Base-by-base conservation (phyloP, 2,113 vertebrate genomes). In the Penelope pileata region DNA sequence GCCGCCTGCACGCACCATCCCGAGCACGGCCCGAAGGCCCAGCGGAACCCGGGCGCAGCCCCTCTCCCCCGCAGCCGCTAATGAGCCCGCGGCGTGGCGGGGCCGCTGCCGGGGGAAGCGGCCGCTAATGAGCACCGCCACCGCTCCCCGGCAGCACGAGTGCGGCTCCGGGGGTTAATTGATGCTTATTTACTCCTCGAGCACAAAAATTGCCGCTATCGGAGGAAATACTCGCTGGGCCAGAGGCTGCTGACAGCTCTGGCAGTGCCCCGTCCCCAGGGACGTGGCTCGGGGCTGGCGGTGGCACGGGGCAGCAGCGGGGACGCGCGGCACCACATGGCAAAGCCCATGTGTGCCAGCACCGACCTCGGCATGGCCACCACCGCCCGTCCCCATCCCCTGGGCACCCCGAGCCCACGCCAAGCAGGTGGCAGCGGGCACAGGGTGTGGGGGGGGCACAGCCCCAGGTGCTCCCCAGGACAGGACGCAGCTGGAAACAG, bases 111-210 rank as follows among this genome's bases (percentile, higher is more conserved):
- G 32, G 72, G 81, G 84, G 60, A 69, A 84, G 64, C 63, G 83
- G 77, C 17, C 10, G 6, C 76, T 94, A 92, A 91, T 40, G 8
- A 95, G 74, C 42, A 7, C 70, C 74, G 83, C 56, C 4, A 9
- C 48, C 43, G 60, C 66, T 77, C 50, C 16, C 47, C 8, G 4
- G 90, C 92, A 94, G 94, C 80, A 30, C 9, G 40, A 70, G 50
- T 64, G 43, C 32, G 22, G 84, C 83, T 90, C 86, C 26, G 6
- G 84, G 91, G 88, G 88, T 93, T 91, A 96, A 95, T 59, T 96
- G 88, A 75, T 78, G 79, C 93, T 96, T 83, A 91, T 77, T 88
- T 88, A 77, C 88, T 89, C 51, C 88, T 89, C 30, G 4, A 67
- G 70, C 70, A 88, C 40, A 48, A 58, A 73, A 58, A 81, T 34